Conservation (phyloP, 1,140 invertebrate species). For the Danaus plexippus region DNA sequence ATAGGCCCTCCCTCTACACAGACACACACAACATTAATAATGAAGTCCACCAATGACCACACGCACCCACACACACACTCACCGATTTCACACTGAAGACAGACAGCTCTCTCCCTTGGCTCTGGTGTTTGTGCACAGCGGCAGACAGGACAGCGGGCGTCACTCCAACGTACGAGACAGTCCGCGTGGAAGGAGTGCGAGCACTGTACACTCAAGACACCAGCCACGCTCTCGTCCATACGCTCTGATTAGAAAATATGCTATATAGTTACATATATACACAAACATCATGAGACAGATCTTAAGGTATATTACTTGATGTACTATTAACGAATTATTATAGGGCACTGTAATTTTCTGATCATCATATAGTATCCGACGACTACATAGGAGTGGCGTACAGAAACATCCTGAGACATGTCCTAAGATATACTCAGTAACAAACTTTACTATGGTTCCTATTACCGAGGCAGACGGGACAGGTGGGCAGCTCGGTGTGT, state of each 20-base stretch:
- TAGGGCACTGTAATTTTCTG: too few relatives aligned
- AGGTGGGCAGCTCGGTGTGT: conserved; percentile 97
- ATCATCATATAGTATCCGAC: too few relatives aligned
- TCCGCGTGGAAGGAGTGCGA: conserved; percentile 98
- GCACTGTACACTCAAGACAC: conserved; percentile 97
- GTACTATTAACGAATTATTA: too few relatives aligned
- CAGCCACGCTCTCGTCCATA: conserved; percentile 98
- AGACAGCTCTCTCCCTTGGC: conserved; percentile 84
- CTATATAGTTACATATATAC: too few relatives aligned
- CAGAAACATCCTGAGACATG: too few relatives aligned
- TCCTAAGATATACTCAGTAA: too few relatives aligned
- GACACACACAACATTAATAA: too few relatives aligned
- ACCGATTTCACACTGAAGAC: conserved; percentile 81
- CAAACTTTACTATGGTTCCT: too few relatives aligned
- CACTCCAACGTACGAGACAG: conserved; percentile 97
- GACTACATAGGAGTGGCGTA: too few relatives aligned
- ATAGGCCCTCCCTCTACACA: conserved; percentile 5
- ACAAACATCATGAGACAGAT: too few relatives aligned
- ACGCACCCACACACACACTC: neutral
- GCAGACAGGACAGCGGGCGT: conserved; percentile 87
- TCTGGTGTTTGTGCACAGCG: conserved; percentile 96
- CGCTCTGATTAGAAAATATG: conserved; percentile 79
- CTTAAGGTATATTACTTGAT: too few relatives aligned
- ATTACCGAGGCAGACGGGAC: conserved; percentile 87
- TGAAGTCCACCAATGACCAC: too few relatives aligned